Percentiles rank a stretch among this genome's conserved stretches.
phyloP scores from a whole-genome alignment of 2,113 vertebrate genomes.

The Bambusicola thoracicus region DNA sequence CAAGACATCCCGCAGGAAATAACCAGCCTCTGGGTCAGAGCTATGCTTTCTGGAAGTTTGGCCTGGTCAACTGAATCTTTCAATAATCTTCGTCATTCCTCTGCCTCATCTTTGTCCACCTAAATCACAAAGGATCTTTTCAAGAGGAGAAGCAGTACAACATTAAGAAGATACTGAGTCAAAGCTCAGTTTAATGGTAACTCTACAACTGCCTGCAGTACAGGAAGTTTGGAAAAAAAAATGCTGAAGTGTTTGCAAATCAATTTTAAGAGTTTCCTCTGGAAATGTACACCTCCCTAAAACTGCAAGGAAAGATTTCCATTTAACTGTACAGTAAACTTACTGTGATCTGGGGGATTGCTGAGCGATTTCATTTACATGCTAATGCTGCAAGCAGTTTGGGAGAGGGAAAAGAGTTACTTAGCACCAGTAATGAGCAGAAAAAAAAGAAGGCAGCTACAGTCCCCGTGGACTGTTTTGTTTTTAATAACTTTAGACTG shows the following conservation, averaged over 20 bases:
- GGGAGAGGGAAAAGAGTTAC: conserved; percentile 7
- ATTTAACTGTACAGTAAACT: not conserved
- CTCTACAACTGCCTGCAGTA: not conserved
- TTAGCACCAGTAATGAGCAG: conserved; percentile 59
- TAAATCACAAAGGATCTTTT: not conserved
- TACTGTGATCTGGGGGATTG: not conserved
- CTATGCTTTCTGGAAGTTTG: not conserved
- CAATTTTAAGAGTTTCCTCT: conserved; percentile 1
- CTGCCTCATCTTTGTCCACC: not conserved
- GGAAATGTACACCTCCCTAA: conserved; percentile 24
- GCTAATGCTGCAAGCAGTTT: conserved; percentile 53
- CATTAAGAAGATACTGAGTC: not conserved
- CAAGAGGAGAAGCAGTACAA: not conserved
- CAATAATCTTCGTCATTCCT: not conserved
- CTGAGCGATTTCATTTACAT: conserved; percentile 64
- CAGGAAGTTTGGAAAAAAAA: not conserved
- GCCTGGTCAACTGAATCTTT: not conserved
- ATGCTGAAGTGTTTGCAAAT: not conserved
- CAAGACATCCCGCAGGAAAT: not conserved
- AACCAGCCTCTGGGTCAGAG: not conserved
- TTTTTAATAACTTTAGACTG: conserved; percentile 62
- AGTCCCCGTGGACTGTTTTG: conserved; percentile 47
- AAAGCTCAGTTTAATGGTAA: not conserved
- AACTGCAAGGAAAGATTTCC: conserved; percentile 12
- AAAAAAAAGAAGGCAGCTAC: conserved; percentile 16